These are phyloP conservation scores for Balearica regulorum DNA, from an alignment of 2,797 vertebrate genomes.

Conservation along the genomic window DNA sequence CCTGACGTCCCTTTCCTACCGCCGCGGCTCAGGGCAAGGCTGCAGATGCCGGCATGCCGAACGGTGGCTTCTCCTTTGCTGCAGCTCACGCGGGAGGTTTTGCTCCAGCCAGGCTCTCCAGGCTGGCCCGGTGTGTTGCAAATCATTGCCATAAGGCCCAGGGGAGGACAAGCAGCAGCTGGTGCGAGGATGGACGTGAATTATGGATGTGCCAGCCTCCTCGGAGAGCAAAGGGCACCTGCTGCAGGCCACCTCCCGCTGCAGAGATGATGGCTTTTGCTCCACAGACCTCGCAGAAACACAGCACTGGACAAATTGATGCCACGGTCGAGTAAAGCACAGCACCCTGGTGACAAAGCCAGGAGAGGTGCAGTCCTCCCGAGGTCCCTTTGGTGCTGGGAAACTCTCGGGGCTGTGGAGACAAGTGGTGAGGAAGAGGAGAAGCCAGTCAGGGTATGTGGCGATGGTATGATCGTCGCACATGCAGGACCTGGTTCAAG, in stretches of 20 bases:
- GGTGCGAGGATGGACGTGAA: neutral
- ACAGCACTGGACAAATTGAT: fast-evolving
- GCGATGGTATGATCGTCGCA: fast-evolving
- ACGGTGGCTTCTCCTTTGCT: neutral
- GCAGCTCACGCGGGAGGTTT: neutral
- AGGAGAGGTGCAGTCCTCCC: neutral
- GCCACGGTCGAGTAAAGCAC: neutral
- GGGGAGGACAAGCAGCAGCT: neutral
- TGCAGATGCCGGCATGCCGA: neutral
- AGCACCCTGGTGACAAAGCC: neutral
- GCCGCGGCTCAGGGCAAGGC: neutral
- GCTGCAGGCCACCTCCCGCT: neutral
- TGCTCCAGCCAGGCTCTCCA: neutral
- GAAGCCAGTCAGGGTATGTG: neutral
- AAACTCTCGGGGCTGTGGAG: neutral
- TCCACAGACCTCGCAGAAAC: neutral
- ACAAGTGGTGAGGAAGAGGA: neutral
- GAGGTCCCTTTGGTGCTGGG: neutral
- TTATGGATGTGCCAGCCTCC: neutral
- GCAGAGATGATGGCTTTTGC: neutral
- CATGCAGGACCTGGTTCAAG: neutral
- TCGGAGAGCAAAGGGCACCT: neutral
- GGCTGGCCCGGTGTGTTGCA: neutral
- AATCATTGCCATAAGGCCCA: neutral
- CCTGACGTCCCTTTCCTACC: neutral